Evolutionary conservation across 37 sponge, comb jelly and placozoan genomes (phyloP).

Genomic region (Bolinopsis microptera): DNA sequence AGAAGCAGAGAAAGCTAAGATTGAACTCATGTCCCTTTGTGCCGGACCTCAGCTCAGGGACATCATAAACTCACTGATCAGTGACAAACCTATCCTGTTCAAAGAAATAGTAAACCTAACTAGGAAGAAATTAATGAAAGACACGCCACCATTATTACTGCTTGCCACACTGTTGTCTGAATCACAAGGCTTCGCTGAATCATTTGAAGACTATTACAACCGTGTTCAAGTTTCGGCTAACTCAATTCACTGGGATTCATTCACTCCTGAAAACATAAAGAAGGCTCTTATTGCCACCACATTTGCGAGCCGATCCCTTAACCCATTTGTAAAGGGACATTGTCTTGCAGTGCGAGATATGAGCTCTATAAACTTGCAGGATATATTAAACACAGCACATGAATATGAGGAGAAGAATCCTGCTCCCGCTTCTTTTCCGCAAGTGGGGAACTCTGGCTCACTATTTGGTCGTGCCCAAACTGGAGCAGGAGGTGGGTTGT

Average conservation of each 20-base stretch:
- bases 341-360: slow-evolving; percentile 38
- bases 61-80: not conserved
- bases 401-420: slow-evolving; percentile 37
- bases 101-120: not conserved
- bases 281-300: slow-evolving; percentile 9
- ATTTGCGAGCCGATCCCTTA: not conserved
- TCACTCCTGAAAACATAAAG: not conserved
- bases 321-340: slow-evolving; percentile 48
- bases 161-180: not conserved
- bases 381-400: slow-evolving; percentile 16
- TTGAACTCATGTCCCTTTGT: slow-evolving; percentile 1
- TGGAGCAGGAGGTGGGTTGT: not conserved
- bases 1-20: not conserved
- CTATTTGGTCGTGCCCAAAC: not conserved
- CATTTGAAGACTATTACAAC: not conserved
- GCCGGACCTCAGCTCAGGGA: slow-evolving; percentile 16
- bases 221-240: not conserved
- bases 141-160: not conserved
- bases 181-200: not conserved
- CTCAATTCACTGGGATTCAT: not conserved
- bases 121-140: not conserved
- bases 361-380: slow-evolving; percentile 6
- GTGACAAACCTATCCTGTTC: not conserved
- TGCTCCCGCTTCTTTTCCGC: not conserved
- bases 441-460: not conserved